Evolutionary conservation across 2,888 invertebrate species (phyloP), one percentile per base, ranked within the genome.

Genomic region (Catocala sponsa): DNA sequence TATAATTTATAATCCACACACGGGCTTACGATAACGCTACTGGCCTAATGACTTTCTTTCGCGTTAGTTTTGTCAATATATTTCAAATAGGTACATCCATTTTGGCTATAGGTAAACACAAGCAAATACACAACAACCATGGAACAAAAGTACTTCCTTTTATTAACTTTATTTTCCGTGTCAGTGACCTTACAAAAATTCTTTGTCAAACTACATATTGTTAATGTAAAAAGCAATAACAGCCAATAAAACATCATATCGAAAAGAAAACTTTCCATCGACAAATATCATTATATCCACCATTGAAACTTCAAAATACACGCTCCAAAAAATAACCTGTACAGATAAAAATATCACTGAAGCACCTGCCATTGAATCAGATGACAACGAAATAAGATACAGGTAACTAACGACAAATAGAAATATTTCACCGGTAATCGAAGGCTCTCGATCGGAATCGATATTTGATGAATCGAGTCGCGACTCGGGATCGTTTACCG

Each of bases 381-480:
- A 57, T 15, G 54, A 58, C 53, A 67, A 47, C 50, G 60, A 65
- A 63, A 66, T 60, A 65, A 74, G 55, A 74, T 68, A 72, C 60
- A 60, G 64, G 57, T 72, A 65, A 70, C 63, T 70, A 65, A 63
- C 58, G 63, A 70, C 60, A 71, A 72, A 72, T 70, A 72, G 63
- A 76, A 58, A 72, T 66, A 72, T 74, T 73, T 67, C 59, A 65
- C 57, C 51, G 52, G 66, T 68, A 67, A 73, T 67, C 71, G 68
- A 75, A 70, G 59, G 56, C 55, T 65, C 57, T 53, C 56, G 51
- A 46, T 48, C 44, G 54, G 42, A 69, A 74, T 76, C 76, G 74
- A 74, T 70, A 72, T 55, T 72, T 71, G 73, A 72, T 69, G 74
- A 76, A 82, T 80, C 79, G 79, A 74, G 74, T 70, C 71, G 67